Conservation (phyloP, 1,140 invertebrate species). For the Dermatophagoides farinae region DNA sequence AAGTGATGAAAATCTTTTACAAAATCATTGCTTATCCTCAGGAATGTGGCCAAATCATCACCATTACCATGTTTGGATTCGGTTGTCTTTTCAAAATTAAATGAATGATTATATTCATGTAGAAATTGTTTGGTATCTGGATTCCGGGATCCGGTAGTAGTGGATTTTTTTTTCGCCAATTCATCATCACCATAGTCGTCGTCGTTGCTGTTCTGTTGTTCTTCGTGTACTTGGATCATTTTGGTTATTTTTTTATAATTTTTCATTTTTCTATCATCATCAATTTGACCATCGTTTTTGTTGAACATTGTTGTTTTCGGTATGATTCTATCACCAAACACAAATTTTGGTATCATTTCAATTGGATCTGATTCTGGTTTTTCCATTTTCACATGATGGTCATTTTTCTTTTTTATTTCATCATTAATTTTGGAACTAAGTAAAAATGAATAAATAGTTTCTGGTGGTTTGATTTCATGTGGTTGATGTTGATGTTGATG, state of each 20-base stretch:
- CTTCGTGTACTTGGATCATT: background rate
- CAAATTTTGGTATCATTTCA: background rate
- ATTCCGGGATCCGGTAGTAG: background rate
- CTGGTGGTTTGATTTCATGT: no score
- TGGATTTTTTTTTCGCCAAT: background rate
- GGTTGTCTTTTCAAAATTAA: background rate
- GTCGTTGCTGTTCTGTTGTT: background rate
- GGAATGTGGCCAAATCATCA: no score
- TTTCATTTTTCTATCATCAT: background rate
- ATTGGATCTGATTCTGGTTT: background rate
- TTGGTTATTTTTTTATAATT: background rate
- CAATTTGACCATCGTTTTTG: background rate
- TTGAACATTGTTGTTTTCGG: background rate
- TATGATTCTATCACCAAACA: no score
- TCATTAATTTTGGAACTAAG: background rate
- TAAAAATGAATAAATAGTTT: no score
- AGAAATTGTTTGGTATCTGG: background rate
- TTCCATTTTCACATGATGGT: background rate
- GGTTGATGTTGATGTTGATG: background rate
- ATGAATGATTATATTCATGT: slow-evolving; percentile 1
- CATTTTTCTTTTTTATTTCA: background rate
- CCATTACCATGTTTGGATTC: background rate
- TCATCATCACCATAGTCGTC: background rate
- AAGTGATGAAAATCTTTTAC: background rate
- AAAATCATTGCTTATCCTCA: no score